Percentiles rank a stretch among this genome's conserved stretches.
Evolutionary conservation across 2,888 invertebrate species (phyloP).

Genomic region (Timandra comae): DNA sequence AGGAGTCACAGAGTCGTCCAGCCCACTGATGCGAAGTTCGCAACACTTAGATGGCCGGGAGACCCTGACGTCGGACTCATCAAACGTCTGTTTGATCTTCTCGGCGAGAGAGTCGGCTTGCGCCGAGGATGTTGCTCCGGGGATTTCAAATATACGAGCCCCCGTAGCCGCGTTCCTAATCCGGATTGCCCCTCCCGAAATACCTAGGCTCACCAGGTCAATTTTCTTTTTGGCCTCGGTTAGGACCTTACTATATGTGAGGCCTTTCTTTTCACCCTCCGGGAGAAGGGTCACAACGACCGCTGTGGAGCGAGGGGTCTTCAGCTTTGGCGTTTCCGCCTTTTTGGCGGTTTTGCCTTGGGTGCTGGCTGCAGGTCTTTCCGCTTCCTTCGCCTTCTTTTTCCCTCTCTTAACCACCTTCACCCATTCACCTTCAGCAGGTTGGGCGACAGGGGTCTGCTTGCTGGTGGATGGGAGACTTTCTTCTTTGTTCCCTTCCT

Average conservation of each 20-base stretch:
- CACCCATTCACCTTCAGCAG: too few species aligned
- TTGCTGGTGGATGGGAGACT: too few species aligned
- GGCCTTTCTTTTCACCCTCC: constrained; percentile 3
- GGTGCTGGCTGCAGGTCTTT: too few species aligned
- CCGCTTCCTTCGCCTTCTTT: too few species aligned
- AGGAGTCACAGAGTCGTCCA: constrained; percentile 1
- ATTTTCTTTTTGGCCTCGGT: neutral
- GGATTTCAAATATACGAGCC: neutral
- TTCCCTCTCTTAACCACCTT: too few species aligned
- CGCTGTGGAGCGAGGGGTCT: constrained; percentile 7
- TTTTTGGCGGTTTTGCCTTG: too few species aligned
- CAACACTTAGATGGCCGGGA: neutral
- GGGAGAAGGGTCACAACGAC: too few species aligned
- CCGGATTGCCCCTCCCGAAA: neutral
- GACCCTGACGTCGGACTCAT: neutral
- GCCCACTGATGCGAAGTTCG: neutral
- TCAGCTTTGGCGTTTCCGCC: too few species aligned
- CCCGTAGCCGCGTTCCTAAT: neutral
- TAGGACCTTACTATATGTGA: neutral
- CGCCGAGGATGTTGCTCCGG: neutral
- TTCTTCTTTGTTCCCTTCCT: too few species aligned
- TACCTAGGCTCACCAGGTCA: neutral
- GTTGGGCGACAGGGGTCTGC: too few species aligned
- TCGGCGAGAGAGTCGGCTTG: neutral
- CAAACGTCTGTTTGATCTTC: neutral